phyloP scores from a whole-genome alignment of 2,113 vertebrate genomes.

The Nycticorax nycticorax region DNA sequence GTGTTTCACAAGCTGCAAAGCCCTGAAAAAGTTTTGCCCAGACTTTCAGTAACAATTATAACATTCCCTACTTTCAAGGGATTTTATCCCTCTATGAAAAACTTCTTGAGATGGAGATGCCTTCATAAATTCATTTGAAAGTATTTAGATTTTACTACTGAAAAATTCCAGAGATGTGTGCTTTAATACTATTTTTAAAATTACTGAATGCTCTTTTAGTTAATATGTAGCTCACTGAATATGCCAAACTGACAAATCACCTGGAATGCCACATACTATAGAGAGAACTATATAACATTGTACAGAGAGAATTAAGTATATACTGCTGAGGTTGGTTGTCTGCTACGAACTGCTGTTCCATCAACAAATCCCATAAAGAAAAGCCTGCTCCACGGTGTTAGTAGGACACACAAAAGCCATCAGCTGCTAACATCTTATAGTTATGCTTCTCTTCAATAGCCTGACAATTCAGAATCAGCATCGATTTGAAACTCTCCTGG shows the following conservation, averaged over 20 bases:
- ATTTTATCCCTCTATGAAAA: background rate
- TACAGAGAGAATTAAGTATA: background rate
- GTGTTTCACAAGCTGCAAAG: background rate
- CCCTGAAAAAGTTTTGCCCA: background rate
- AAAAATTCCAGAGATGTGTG: background rate
- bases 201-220: background rate
- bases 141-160: background rate
- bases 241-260: background rate
- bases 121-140: background rate
- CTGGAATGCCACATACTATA: background rate
- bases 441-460: background rate
- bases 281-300: background rate
- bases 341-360: background rate
- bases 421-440: fast-evolving
- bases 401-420: background rate
- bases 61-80: background rate
- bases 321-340: background rate
- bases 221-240: background rate
- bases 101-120: background rate
- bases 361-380: background rate
- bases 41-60: background rate
- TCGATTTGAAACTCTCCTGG: background rate
- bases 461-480: background rate
- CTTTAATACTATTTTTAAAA: background rate
- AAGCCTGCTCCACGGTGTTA: background rate